Evolutionary conservation across 2,113 vertebrate species (phyloP).

Genomic region (Perca flavescens): DNA sequence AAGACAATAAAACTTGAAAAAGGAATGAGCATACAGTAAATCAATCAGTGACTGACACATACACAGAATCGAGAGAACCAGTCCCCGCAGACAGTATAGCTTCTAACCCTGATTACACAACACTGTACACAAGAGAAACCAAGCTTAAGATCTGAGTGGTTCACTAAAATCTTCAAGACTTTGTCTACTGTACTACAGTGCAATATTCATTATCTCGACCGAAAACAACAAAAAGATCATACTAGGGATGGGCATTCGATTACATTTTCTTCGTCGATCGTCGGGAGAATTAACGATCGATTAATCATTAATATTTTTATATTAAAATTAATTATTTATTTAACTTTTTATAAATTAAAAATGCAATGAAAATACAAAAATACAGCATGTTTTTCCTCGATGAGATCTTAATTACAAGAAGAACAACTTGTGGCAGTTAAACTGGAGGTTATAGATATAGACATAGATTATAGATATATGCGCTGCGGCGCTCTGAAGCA

Average conservation of each 20-base stretch:
- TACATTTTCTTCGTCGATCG: too few relatives aligned
- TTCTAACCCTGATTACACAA: constrained; percentile 25
- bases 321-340: too few relatives aligned
- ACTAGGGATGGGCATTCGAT: background rate
- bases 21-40: constrained; percentile 2
- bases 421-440: too few relatives aligned
- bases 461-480: too few relatives aligned
- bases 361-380: too few relatives aligned
- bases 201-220: constrained; percentile 38
- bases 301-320: too few relatives aligned
- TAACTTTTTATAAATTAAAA: too few relatives aligned
- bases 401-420: too few relatives aligned
- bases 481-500: too few relatives aligned
- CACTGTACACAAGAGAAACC: constrained; percentile 24
- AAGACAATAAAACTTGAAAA: constrained; percentile 32
- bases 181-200: constrained; percentile 22
- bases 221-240: background rate
- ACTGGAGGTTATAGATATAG: too few relatives aligned
- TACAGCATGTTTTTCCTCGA: too few relatives aligned
- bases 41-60: background rate
- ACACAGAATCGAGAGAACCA: constrained; percentile 9
- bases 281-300: too few relatives aligned
- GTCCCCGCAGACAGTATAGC: constrained; percentile 1
- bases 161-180: constrained; percentile 17
- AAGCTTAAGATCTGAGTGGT: constrained; percentile 8